Evolutionary conservation across 2,113 vertebrate species (phyloP), one percentile per base, ranked within the genome.

Genomic region (Coregonus clupeaformis): DNA sequence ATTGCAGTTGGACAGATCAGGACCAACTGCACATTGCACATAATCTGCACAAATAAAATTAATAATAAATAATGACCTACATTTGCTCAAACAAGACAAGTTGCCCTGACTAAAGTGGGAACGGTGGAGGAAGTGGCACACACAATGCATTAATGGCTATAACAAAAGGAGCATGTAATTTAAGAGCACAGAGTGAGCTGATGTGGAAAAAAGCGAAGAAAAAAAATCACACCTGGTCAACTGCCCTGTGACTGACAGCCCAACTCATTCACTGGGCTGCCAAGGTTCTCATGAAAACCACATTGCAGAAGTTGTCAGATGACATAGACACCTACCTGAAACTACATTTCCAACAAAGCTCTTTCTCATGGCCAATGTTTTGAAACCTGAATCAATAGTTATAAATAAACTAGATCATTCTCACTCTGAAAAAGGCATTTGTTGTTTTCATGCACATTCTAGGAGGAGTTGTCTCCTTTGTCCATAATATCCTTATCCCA

Each of bases 141-240:
- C 87, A 92, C 89, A 92, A 90, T 87, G 76, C 72, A 69, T 75
- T 52, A 74, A 77, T 71, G 66, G 68, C 86, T 71, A 80, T 64
- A 86, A 89, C 89, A 90, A 86, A 89, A 90, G 77, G 81, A 75
- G 78, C 45, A 25, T 90, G 93, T 92, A 92, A 92, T 89, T 86
- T 89, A 90, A 93, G 91, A 91, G 82, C 85, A 62, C 69, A 20
- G 69, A 76, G 91, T 89, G 88, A 87, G 80, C 27, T 82, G 88
- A 89, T 72, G 92, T 85, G 89, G 83, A 93, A 75, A 84, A n/a
- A n/a, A n/a, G n/a, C n/a, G n/a, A n/a, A n/a, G n/a, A 85, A 73
- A 75, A 86, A 83, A 80, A 77, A 84, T 91, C 90, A 89, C 93
- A 93, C 93, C 92, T 93, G 92, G 87, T 83, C 86, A 78, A 85